Base-by-base conservation (phyloP, 2,888 invertebrate genomes). In the Candidula unifasciata region DNA sequence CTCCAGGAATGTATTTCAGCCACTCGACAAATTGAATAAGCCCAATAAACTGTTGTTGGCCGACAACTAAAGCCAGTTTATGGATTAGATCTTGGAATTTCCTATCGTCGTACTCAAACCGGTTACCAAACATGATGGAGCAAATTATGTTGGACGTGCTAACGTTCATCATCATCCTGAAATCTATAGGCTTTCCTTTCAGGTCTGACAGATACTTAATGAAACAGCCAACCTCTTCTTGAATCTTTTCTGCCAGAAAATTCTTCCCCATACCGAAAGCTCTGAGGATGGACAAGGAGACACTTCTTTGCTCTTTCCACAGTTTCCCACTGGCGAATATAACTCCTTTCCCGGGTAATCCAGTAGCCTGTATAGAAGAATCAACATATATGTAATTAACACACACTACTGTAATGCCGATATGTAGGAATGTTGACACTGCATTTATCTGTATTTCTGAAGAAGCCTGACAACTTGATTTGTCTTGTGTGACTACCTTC, bases 191-290 rank as follows among this genome's bases (percentile, higher is more conserved):
- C 33, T 68, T 30, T 3, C 68, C 68, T 30, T 68, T 68, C 30
- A 30, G 18, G 33, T 18, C 18, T 30, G 68, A 30, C 33, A 68
- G 68, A 18, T 68, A 33, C 16, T 33, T 33, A 10, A 68, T 33
- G 33, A 33, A 68, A 13, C 30, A 30, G 30, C 30, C 3, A 13
- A 30, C 68, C 18, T 68, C 68, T 33, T 68, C 68, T 68, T 68
- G 68, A 18, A 68, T 68, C 18, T 33, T 68, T 33, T 68, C 68
- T n/a, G 68, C 68, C 27, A 68, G 10, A 68, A 68, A 16, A 33
- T 68, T 68, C 18, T n/a, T n/a, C n/a, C n/a, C n/a, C 66, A 66
- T 66, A 27, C 66, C 66, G 30, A 66, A 66, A n/a, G n/a, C 30
- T 66, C 66, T 66, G 8, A 66, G 27, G 13, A 66, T 66, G 2